phyloP scores from a whole-genome alignment of 2,797 vertebrate genomes.

The Poeciliopsis gracilis region DNA sequence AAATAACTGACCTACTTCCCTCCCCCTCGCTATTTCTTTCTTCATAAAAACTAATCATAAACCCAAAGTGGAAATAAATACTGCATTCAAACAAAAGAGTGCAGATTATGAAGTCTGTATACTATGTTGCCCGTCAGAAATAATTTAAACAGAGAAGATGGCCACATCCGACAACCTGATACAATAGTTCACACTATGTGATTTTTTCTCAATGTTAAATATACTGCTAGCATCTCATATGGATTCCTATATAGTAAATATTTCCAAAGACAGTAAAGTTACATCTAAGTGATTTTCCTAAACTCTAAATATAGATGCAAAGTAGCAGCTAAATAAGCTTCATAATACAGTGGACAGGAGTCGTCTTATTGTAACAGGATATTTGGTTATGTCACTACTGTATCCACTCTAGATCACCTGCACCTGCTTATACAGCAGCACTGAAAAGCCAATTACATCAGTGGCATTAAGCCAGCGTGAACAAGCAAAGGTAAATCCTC shows the following conservation, averaged over 20 bases:
- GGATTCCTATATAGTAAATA: neutral
- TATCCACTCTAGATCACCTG: slow-evolving; percentile 21
- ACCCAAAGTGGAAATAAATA: too few relatives aligned
- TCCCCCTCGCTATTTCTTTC: too few relatives aligned
- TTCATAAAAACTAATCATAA: too few relatives aligned
- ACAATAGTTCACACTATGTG: too few relatives aligned
- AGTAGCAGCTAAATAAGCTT: neutral
- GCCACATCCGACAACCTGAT: too few relatives aligned
- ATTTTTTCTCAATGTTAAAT: neutral
- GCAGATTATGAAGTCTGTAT: too few relatives aligned
- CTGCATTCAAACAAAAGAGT: too few relatives aligned
- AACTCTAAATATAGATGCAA: neutral
- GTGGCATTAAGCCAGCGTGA: slow-evolving; percentile 49
- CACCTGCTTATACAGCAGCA: slow-evolving; percentile 20
- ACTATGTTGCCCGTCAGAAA: too few relatives aligned
- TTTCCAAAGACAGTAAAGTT: neutral
- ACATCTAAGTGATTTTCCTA: neutral
- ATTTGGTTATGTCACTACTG: slow-evolving; percentile 30
- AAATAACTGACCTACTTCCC: too few relatives aligned
- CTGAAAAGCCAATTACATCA: slow-evolving; percentile 34
- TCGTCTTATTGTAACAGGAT: neutral
- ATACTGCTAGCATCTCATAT: neutral
- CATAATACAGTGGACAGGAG: neutral
- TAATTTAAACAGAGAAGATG: too few relatives aligned
- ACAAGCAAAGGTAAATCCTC: slow-evolving; percentile 44